Base-by-base conservation (phyloP, 2,888 invertebrate species). In the Trichogramma dendrolimi region DNA sequence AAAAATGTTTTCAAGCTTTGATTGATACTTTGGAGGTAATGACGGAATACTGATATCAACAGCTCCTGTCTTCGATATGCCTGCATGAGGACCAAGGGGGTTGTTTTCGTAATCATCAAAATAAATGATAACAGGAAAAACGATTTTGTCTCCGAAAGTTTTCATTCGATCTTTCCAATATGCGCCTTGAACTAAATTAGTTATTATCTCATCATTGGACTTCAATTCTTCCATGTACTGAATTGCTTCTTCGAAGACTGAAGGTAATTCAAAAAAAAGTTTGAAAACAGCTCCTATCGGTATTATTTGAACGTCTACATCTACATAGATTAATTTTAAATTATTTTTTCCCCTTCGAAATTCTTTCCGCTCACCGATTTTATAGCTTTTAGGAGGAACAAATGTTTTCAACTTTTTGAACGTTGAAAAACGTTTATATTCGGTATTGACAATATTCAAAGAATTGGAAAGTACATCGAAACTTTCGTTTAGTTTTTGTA, bases 91-190 rank as follows among this genome's bases (percentile, higher is more conserved):
- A 5, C 68, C 69, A 3, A 69, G 46, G 6, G 70, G 67, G 55
- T 70, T 69, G 46, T 68, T 68, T 54, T 70, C 70, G 42, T 67
- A 68, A 63, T 70, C 67, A 55, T 70, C 68, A 50, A 55, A 69
- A 55, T 67, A 69, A 8, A 69, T 47, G 38, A 67, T 62, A 6
- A 67, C 10, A 10, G 70, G 68, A 10, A 71, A 55, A 43, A 67
- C 62, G 7, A 61, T 62, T 61, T 67, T 63, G 48, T 47, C n/a
- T 46, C 41, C 40, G 14, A 56, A 56, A n/a, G 56, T 41, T 41
- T 40, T 2, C 4, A 47, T 8, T 52, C 56, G 50, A 7, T 50
- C 14, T 56, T 61, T 64, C 67, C 69, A 67, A 6, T 63, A 50
- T 49, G 41, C 8, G 8, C 62, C 60, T 62, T 69, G 67, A 10